phyloP scores from a whole-genome alignment of 2,113 vertebrate genomes.

The Platichthys stellatus region DNA sequence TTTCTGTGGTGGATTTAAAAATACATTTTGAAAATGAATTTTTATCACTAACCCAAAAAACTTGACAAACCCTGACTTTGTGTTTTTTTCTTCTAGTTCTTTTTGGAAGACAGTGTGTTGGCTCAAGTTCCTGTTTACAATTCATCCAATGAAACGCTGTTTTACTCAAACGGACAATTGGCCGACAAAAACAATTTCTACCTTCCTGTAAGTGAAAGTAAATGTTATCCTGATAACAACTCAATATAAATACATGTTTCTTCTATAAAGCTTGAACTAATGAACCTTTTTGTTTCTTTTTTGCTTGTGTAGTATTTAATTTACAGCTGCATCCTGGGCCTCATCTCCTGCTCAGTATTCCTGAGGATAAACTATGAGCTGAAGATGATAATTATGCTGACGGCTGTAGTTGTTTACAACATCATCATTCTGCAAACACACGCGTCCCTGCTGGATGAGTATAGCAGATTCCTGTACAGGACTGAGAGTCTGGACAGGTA shows the following conservation, averaged over 20 bases:
- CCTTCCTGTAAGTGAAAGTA: slow-evolving; percentile 89
- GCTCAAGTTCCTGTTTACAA: slow-evolving; percentile 81
- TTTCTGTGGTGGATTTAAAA: slow-evolving; percentile 1
- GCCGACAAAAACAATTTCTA: slow-evolving; percentile 91
- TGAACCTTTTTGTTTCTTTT: background rate
- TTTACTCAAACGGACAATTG: slow-evolving; percentile 79
- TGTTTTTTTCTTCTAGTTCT: slow-evolving; percentile 84
- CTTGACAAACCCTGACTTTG: background rate
- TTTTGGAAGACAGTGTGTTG: slow-evolving; percentile 85
- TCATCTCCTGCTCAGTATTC: slow-evolving; percentile 97
- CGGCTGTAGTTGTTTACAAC: slow-evolving; percentile 92
- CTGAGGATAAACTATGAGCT: slow-evolving; percentile 97
- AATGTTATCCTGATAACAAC: background rate
- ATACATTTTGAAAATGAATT: background rate
- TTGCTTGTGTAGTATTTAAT: slow-evolving; percentile 90
- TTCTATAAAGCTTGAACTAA: slow-evolving; percentile 3
- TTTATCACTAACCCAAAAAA: background rate
- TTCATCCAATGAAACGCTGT: slow-evolving; percentile 86
- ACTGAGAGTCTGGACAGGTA: slow-evolving; percentile 89
- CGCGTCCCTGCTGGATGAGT: slow-evolving; percentile 89
- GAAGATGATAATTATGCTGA: slow-evolving; percentile 96
- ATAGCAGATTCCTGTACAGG: slow-evolving; percentile 91
- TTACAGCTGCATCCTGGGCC: slow-evolving; percentile 95
- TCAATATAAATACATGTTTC: background rate
- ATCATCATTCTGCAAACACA: slow-evolving; percentile 94